These are phyloP conservation scores for Laspeyria flexula DNA, from an alignment of 2,888 invertebrate species.

Conservation along the genomic window DNA sequence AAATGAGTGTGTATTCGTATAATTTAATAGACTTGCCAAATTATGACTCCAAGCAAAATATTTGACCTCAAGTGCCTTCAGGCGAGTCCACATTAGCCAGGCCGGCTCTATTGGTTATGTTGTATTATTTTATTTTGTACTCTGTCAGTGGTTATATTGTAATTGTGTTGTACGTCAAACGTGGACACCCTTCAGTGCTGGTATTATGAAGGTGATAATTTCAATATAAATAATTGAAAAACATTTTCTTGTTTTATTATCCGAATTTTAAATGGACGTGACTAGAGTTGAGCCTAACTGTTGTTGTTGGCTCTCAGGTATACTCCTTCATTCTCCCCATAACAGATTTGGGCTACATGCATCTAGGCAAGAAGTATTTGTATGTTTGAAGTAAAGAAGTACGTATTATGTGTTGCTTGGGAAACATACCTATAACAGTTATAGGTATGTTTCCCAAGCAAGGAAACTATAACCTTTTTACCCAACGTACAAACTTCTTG, in stretches of 20 bases:
- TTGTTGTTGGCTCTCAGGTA: no score
- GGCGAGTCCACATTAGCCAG: slow-evolving; percentile 72
- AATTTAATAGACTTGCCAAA: slow-evolving; percentile 63
- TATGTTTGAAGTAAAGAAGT: no score
- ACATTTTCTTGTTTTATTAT: slow-evolving; percentile 48
- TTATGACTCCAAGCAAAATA: slow-evolving; percentile 67
- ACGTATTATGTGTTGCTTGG: no score
- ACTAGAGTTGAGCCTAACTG: no score
- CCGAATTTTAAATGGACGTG: no score
- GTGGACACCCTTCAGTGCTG: slow-evolving; percentile 82
- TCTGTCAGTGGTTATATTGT: slow-evolving; percentile 67
- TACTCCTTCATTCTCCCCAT: no score
- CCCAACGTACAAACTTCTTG: no score
- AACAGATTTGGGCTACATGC: no score
- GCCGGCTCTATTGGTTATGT: slow-evolving; percentile 59
- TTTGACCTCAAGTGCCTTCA: slow-evolving; percentile 81
- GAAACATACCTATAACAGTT: no score
- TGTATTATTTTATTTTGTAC: slow-evolving; percentile 48
- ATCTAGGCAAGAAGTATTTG: no score
- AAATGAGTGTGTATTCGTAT: slow-evolving; percentile 4
- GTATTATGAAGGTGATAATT: slow-evolving; percentile 82
- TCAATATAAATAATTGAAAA: slow-evolving; percentile 81
- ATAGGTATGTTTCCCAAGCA: no score
- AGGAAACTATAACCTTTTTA: no score
- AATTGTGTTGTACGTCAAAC: slow-evolving; percentile 83